Conservation (phyloP, 2,888 invertebrate genomes). For the Allolobophora icterica region DNA sequence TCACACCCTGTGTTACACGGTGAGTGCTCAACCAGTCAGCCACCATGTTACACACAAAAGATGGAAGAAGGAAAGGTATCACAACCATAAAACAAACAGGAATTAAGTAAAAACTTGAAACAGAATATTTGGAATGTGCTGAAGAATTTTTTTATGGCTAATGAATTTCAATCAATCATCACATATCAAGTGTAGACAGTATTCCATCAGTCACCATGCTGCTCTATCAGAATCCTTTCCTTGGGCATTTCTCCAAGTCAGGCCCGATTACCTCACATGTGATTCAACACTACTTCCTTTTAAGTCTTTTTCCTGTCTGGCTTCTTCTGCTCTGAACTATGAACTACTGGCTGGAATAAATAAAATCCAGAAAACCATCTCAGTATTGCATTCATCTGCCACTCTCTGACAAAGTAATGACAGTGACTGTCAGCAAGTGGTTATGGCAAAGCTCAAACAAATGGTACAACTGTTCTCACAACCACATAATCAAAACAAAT, state of each 20-base stretch:
- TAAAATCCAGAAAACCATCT: not conserved
- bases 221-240: not conserved
- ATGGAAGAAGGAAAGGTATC: not conserved
- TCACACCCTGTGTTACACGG: not conserved
- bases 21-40: not conserved
- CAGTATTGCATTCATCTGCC: too few species aligned
- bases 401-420: too few species aligned
- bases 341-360: not conserved
- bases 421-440: not conserved
- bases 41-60: not conserved
- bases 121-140: not conserved
- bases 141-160: not conserved
- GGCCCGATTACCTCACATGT: not conserved
- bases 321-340: not conserved
- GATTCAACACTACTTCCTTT: not conserved
- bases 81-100: not conserved
- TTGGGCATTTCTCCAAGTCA: not conserved
- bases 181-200: not conserved
- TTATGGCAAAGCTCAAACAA: not conserved
- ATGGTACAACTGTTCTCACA: not conserved
- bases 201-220: not conserved
- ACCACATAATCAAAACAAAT: conserved; percentile 1
- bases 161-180: not conserved
- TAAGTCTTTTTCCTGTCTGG: not conserved
- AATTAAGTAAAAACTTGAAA: not conserved